A percentile compares a stretch with the other conserved stretches of the same genome.
Evolutionary conservation across 2,113 vertebrate genomes (phyloP).

Genomic region (Alosa alosa): DNA sequence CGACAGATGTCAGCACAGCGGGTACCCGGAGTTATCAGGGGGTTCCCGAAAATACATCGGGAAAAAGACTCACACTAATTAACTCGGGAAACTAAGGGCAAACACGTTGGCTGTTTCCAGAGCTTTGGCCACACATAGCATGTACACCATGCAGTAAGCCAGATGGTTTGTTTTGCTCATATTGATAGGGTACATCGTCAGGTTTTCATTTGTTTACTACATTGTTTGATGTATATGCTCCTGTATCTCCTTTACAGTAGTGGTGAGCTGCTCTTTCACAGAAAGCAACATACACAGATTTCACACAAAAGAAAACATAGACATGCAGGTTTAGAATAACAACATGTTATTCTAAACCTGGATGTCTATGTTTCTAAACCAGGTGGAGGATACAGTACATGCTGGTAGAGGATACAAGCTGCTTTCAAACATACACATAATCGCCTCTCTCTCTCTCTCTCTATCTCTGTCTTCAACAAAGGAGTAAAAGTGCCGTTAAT

Average conservation of each 20-base stretch:
- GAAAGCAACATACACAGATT: background rate
- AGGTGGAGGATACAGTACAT: background rate
- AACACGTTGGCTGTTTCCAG: background rate
- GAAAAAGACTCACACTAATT: constrained; percentile 41
- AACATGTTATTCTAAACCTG: background rate
- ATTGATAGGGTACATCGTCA: background rate
- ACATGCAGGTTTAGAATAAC: background rate
- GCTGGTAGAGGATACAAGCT: background rate
- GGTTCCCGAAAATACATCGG: constrained; percentile 40
- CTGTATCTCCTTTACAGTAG: background rate
- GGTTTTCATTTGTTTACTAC: background rate
- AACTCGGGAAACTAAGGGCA: constrained; percentile 33
- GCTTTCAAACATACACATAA: background rate
- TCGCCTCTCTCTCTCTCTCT: background rate
- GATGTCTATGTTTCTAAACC: background rate
- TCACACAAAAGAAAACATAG: background rate
- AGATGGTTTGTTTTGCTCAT: constrained; percentile 11
- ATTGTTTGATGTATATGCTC: background rate
- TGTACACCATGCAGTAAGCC: background rate
- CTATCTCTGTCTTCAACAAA: constrained; percentile 31
- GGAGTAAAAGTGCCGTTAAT: constrained; percentile 28
- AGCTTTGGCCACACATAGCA: background rate
- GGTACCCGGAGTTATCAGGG: constrained; percentile 33
- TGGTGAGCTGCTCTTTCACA: background rate
- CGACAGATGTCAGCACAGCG: constrained; percentile 55